Conservation (phyloP, 2,797 vertebrate species). For the Chelidonichthys spinosus region DNA sequence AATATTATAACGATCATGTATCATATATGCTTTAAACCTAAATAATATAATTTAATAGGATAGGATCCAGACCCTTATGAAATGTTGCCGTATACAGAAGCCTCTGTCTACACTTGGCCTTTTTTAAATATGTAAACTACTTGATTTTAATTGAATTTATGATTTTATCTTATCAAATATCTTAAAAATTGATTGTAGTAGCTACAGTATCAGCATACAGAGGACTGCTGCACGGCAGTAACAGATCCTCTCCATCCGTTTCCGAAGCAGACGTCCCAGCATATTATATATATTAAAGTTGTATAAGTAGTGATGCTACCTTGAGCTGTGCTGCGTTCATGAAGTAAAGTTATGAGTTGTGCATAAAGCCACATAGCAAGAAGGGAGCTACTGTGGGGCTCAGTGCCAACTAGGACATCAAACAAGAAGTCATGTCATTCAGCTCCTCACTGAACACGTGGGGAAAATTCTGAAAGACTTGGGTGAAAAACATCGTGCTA, state of each 20-base stretch:
- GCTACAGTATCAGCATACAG: constrained; percentile 43
- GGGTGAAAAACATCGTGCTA: constrained; percentile 62
- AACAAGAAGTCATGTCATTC: constrained; percentile 22
- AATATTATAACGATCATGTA: neutral
- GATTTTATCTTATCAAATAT: constrained; percentile 25
- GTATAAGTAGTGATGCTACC: constrained; percentile 60
- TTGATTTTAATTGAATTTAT: constrained; percentile 14
- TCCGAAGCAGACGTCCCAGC: constrained; percentile 32
- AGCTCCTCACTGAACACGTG: constrained; percentile 28
- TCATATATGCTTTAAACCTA: neutral
- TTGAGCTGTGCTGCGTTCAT: constrained; percentile 51
- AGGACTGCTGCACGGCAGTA: constrained; percentile 36
- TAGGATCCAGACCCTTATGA: neutral
- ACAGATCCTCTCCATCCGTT: constrained; percentile 22
- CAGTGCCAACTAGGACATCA: constrained; percentile 30
- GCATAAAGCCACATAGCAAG: constrained; percentile 49
- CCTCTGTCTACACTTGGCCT: constrained; percentile 16
- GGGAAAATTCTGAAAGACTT: constrained; percentile 40
- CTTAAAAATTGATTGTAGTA: constrained; percentile 26
- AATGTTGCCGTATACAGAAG: constrained; percentile 21
- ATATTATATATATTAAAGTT: constrained; percentile 23
- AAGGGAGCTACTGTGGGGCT: constrained; percentile 49
- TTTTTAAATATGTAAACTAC: constrained; percentile 29
- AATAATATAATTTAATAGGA: neutral
- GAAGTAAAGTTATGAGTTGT: constrained; percentile 39